These are phyloP conservation scores for Clupea harengus DNA, from an alignment of 2,113 vertebrate species.

Conservation along the genomic window DNA sequence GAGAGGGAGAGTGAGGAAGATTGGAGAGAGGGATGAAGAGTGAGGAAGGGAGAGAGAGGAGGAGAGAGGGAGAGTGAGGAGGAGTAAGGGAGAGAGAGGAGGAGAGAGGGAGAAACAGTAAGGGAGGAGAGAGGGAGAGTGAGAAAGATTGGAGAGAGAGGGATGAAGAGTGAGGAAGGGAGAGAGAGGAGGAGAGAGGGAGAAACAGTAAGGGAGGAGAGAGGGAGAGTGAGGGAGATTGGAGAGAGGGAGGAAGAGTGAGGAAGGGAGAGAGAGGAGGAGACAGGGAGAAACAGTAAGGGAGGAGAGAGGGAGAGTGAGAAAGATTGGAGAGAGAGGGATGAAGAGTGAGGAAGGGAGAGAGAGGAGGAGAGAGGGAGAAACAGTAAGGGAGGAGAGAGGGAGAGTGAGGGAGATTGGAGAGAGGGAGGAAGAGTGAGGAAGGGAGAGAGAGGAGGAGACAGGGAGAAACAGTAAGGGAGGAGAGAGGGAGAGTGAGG, in stretches of 20 bases:
- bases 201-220: background rate
- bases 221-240: too few species aligned
- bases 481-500: background rate
- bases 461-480: background rate
- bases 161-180: constrained; percentile 16
- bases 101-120: constrained; percentile 39
- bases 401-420: too few species aligned
- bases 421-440: constrained; percentile 33
- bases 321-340: too few species aligned
- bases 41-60: too few species aligned
- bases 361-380: too few species aligned
- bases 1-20: background rate
- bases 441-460: background rate
- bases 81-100: too few species aligned
- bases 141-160: constrained; percentile 6
- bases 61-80: too few species aligned
- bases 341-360: too few species aligned
- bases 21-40: too few species aligned
- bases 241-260: constrained; percentile 34
- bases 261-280: constrained; percentile 1
- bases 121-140: background rate
- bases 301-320: too few species aligned
- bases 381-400: too few species aligned
- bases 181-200: background rate
- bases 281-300: too few species aligned